Evolutionary conservation across 1,140 invertebrate species (phyloP), one percentile per base, ranked within the genome.

Genomic region (Sarcophaga bullata): DNA sequence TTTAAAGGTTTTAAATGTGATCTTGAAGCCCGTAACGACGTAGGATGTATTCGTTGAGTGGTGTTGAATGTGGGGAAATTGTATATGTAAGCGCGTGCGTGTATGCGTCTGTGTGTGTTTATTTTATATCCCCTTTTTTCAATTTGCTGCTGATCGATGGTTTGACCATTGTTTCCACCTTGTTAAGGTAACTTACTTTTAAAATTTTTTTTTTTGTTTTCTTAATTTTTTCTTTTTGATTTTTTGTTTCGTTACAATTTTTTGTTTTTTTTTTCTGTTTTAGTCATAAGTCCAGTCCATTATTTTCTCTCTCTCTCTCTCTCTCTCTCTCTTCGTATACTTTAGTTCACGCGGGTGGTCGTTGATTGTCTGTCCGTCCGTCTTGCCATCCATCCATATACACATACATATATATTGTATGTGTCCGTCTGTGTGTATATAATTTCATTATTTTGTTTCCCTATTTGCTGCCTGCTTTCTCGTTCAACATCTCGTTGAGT

Each of bases 311-410:
- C 17, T 72, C 11, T 25, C 11, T 72, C 62, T 17, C 19, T 15
- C 15, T 72, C 62, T 46, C 46, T 46, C 46, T 73, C 73, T 11
- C 0, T 37, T 73, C 37, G 13, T 8, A 13, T 8, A 47, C 7
- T 73, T 1, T 52, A 52, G 13, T 6, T 73, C 73, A 73, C 73
- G 73, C 73, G 73, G 73, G 73, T 73, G 73, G 73, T 73, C 73
- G 73, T 46, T 73, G 17, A 72, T 72, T 72, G 37, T 72, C 8
- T 72, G 37, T 72, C 8, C 25, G 25, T 37, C 25, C 25, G 4
- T 37, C 25, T 37, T 37, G 25, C 25, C 25, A 37, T 2, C 25
- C 25, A 2, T 37, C 25, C 25, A 37, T 37, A 37, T 37, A 37
- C 4, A 37, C 25, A 2, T 37, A 1, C 25, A 37, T 37, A 37